A percentile compares a stretch with the other conserved stretches of the same genome.
phyloP scores from a whole-genome alignment of 2,797 vertebrate genomes.

The Linurgus olivaceus region DNA sequence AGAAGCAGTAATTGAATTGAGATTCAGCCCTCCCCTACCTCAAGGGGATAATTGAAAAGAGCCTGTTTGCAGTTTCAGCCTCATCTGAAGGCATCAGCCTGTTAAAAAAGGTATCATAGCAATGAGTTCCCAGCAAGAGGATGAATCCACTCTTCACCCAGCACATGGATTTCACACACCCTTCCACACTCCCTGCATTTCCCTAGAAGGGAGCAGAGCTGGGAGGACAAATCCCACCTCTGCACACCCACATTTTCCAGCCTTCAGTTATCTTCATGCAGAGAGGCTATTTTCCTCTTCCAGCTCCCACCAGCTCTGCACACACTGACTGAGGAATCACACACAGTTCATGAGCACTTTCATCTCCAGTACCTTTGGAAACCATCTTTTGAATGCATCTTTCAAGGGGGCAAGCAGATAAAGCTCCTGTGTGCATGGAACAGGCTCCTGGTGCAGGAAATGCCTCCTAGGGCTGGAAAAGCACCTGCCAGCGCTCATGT shows the following conservation, averaged over 20 bases:
- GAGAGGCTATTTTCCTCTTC: background rate
- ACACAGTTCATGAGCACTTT: background rate
- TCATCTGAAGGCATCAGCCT: background rate
- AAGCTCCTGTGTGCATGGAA: background rate
- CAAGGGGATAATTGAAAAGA: background rate
- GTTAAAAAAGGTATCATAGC: background rate
- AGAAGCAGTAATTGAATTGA: background rate
- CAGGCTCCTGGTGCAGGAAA: background rate
- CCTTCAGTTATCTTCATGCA: background rate
- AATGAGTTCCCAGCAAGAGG: background rate
- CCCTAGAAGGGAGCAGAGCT: background rate
- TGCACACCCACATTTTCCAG: background rate
- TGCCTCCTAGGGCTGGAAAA: background rate
- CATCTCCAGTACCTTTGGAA: background rate
- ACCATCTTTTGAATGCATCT: background rate
- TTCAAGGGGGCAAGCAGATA: background rate
- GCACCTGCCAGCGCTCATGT: background rate
- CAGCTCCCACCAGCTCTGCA: background rate
- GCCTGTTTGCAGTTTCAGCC: background rate
- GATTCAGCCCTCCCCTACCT: background rate
- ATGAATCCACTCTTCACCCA: background rate
- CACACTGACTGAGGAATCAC: background rate
- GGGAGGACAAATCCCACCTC: background rate
- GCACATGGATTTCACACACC: background rate
- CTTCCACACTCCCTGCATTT: background rate